A percentile compares a stretch with the other conserved stretches of the same genome.
Evolutionary conservation across 2,888 invertebrate genomes (phyloP).

Genomic region (Tenthredo distinguenda): DNA sequence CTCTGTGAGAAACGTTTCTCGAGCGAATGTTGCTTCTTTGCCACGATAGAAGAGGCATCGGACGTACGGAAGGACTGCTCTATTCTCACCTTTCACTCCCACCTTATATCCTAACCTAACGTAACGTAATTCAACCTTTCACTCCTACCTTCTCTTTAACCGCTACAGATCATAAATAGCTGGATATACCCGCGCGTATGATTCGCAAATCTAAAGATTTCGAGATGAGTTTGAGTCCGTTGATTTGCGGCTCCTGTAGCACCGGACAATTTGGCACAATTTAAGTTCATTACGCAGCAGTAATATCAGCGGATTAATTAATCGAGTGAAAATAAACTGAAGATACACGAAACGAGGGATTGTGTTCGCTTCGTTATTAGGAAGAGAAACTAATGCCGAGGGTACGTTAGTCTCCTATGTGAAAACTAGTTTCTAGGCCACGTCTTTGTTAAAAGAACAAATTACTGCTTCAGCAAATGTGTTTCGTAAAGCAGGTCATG

Average conservation of each 20-base stretch:
- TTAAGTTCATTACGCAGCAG: background rate
- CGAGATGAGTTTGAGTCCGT: slow-evolving; percentile 7
- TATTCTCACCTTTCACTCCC: slow-evolving; percentile 47
- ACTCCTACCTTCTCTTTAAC: slow-evolving; percentile 34
- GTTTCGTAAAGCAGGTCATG: slow-evolving; percentile 37
- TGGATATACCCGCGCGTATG: background rate
- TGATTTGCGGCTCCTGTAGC: background rate
- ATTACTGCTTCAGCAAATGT: background rate
- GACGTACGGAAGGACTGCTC: slow-evolving; percentile 6
- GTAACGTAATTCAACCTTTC: slow-evolving; percentile 37
- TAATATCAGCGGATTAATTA: background rate
- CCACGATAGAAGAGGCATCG: background rate
- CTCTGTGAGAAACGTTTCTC: background rate
- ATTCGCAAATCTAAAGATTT: background rate
- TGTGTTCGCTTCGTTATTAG: background rate
- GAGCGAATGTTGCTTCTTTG: background rate
- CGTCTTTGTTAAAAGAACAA: background rate
- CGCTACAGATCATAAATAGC: background rate
- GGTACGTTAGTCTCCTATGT: slow-evolving; percentile 16
- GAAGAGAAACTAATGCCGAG: background rate
- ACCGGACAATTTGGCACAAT: background rate
- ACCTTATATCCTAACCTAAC: slow-evolving; percentile 6
- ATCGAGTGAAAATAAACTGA: background rate
- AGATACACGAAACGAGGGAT: background rate
- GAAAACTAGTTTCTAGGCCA: slow-evolving; percentile 35